phyloP scores from a whole-genome alignment of 2,113 vertebrate species.

The Aepyceros melampus region DNA sequence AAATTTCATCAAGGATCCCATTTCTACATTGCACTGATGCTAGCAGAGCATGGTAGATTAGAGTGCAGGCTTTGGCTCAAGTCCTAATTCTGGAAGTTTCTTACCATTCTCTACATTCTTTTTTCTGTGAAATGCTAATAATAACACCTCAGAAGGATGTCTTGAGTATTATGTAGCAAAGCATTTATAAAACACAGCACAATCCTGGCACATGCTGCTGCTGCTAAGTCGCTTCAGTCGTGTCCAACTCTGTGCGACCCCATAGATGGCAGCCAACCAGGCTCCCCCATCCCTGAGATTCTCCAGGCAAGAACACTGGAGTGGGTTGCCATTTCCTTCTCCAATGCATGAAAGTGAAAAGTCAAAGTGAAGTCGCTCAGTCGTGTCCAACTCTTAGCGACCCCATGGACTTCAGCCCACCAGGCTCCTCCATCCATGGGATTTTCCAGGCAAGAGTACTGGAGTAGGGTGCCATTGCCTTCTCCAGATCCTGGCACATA shows the following conservation, averaged over 20 bases:
- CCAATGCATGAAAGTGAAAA: too few species aligned
- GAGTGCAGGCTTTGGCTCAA: not conserved
- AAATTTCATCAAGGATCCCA: not conserved
- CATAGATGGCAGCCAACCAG: too few species aligned
- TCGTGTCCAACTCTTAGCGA: rapidly evolving
- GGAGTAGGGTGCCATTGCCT: too few species aligned
- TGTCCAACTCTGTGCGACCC: too few species aligned
- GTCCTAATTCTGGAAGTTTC: not conserved
- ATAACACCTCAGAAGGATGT: not conserved
- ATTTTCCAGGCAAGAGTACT: too few species aligned
- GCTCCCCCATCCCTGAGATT: too few species aligned
- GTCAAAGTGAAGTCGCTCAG: too few species aligned
- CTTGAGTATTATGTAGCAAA: not conserved
- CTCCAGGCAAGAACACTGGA: too few species aligned
- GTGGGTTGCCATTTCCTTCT: too few species aligned
- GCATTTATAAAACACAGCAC: not conserved
- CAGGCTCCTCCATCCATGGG: too few species aligned
- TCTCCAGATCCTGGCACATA: not conserved
- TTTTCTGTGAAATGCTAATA: not conserved
- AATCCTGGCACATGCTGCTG: not conserved
- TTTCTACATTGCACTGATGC: not conserved
- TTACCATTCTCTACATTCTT: not conserved
- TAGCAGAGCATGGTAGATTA: not conserved
- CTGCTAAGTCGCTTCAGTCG: too few species aligned
- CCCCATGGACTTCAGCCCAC: too few species aligned